Evolutionary conservation across 2,113 vertebrate genomes (phyloP).

Genomic region (Etheostoma spectabile): DNA sequence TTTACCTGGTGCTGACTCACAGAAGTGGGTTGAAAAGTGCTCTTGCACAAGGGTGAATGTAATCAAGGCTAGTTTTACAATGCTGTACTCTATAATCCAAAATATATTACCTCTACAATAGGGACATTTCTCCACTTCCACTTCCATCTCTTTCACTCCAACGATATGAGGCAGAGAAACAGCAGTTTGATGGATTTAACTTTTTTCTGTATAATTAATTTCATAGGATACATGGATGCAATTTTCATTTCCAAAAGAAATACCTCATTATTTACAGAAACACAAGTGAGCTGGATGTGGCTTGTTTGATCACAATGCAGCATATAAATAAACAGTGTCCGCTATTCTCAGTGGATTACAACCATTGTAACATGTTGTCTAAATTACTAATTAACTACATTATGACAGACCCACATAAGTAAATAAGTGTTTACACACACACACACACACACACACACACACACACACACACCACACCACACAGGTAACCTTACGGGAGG

Average conservation of each 20-base stretch:
- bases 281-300: constrained; percentile 2
- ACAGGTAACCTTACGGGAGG: background rate
- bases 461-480: background rate
- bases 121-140: background rate
- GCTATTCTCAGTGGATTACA: constrained; percentile 47
- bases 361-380: constrained; percentile 39
- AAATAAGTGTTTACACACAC: constrained; percentile 63
- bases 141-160: background rate
- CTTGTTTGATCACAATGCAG: constrained; percentile 64
- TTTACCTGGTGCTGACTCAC: constrained; percentile 22
- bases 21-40: constrained; percentile 31
- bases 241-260: constrained; percentile 29
- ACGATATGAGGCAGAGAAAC: background rate
- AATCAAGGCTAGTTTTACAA: constrained; percentile 13
- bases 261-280: constrained; percentile 46
- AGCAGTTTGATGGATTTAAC: constrained; percentile 6
- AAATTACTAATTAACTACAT: constrained; percentile 60
- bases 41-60: background rate
- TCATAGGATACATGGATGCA: background rate
- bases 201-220: constrained; percentile 3
- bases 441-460: constrained; percentile 21
- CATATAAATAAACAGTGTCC: constrained; percentile 41
- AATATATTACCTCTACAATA: constrained; percentile 9
- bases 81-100: background rate
- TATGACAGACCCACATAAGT: constrained; percentile 40